phyloP scores from a whole-genome alignment of 2,113 vertebrate genomes.

The Semnornis frantzii region DNA sequence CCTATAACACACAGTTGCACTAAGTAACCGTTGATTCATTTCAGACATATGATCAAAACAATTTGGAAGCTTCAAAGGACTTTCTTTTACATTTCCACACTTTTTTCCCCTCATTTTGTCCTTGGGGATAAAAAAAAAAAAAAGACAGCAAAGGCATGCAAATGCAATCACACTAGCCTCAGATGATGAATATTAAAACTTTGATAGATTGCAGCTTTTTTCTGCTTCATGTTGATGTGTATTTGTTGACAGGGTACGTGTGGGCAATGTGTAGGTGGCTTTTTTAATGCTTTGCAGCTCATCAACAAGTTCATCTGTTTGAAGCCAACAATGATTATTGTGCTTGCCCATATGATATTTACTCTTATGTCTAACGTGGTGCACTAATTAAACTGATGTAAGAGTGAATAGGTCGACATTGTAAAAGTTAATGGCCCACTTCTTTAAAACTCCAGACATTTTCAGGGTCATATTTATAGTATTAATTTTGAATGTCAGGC shows the following conservation, averaged over 20 bases:
- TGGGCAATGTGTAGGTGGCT: conserved; percentile 48
- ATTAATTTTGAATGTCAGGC: conserved; percentile 45
- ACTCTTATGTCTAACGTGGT: neutral
- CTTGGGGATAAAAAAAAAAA: neutral
- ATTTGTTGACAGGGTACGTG: conserved; percentile 44
- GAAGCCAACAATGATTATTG: conserved; percentile 37
- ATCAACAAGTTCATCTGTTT: conserved; percentile 33
- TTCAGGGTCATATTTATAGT: conserved; percentile 42
- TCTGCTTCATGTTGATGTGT: neutral
- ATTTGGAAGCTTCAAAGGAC: conserved; percentile 30
- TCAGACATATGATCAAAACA: conserved; percentile 30
- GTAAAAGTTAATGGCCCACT: conserved; percentile 53
- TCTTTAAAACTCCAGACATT: conserved; percentile 13
- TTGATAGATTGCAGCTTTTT: conserved; percentile 34
- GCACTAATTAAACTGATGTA: conserved; percentile 59
- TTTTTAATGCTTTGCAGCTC: conserved; percentile 12
- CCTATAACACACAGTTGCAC: neutral
- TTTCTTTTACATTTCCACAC: neutral
- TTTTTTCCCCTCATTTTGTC: neutral
- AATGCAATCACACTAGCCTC: conserved; percentile 42
- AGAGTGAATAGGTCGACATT: conserved; percentile 5
- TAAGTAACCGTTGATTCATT: conserved; percentile 38
- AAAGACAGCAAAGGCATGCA: conserved; percentile 41
- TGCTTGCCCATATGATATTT: conserved; percentile 45
- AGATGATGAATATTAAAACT: conserved; percentile 60